These are phyloP conservation scores for Molossus molossus DNA, from an alignment of 2,797 vertebrate genomes.

Conservation along the genomic window DNA sequence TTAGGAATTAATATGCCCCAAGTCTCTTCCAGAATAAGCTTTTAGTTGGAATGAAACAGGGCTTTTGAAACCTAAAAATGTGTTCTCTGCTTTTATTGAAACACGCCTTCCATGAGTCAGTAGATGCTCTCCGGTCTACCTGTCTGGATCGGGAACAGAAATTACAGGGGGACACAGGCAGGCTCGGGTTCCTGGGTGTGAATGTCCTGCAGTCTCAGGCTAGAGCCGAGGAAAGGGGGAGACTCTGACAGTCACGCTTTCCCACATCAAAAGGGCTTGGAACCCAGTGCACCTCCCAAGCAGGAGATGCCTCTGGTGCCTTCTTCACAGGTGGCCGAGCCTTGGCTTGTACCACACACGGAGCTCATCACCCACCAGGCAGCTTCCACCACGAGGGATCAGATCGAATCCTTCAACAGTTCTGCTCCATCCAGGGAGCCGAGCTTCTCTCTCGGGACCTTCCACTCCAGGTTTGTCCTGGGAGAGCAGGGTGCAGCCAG, in stretches of 20 bases:
- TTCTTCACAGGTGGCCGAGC: background rate
- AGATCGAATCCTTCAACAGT: background rate
- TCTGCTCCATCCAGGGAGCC: background rate
- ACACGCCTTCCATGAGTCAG: background rate
- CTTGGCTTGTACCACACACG: background rate
- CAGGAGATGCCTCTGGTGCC: background rate
- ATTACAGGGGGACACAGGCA: rapidly evolving
- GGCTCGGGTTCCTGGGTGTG: background rate
- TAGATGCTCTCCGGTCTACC: too few species aligned
- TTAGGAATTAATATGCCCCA: background rate
- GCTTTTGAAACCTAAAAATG: background rate
- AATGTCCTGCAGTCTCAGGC: too few species aligned
- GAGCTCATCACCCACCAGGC: background rate
- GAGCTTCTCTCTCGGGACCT: background rate
- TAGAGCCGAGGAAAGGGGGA: background rate
- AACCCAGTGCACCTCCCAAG: background rate
- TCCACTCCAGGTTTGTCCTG: background rate
- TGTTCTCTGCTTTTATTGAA: background rate
- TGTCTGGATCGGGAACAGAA: background rate
- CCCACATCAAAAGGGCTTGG: background rate
- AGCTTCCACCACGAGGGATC: background rate
- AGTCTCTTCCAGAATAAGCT: background rate
- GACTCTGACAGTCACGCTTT: background rate
- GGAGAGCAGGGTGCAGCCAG: background rate
- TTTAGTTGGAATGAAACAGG: background rate